Evolutionary conservation across 2,113 vertebrate genomes (phyloP).

Genomic region (Eubucco bourcierii): DNA sequence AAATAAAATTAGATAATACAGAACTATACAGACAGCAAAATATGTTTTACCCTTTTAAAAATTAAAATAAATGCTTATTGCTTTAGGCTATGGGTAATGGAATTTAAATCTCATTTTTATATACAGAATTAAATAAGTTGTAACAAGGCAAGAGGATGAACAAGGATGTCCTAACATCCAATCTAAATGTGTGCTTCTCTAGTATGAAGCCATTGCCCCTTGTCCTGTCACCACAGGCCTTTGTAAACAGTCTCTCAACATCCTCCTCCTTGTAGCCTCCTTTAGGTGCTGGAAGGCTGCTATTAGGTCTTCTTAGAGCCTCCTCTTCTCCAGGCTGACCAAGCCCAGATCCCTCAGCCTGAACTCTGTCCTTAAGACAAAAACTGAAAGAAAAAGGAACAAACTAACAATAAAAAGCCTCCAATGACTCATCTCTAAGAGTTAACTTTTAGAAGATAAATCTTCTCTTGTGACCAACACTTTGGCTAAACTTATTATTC

Average conservation of each 20-base stretch:
- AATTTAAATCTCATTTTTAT: constrained; percentile 48
- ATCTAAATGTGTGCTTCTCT: no score
- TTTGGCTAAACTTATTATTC: not conserved
- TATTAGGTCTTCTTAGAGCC: no score
- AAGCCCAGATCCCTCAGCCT: no score
- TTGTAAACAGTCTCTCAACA: no score
- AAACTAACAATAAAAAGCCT: not conserved
- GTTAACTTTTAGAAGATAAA: not conserved
- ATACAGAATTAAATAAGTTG: constrained; percentile 57
- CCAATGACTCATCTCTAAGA: not conserved
- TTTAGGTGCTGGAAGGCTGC: no score
- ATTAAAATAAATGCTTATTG: constrained; percentile 58
- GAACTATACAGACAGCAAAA: constrained; percentile 16
- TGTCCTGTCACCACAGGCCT: no score
- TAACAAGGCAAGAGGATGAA: constrained; percentile 23
- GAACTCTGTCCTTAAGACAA: not conserved
- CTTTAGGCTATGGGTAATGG: constrained; percentile 38
- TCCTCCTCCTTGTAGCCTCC: no score
- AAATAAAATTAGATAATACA: constrained; percentile 32
- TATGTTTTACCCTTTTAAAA: not conserved
- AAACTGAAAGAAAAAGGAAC: not conserved
- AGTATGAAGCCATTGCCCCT: no score
- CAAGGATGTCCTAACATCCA: not conserved
- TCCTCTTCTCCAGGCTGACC: no score
- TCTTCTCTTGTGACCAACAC: not conserved